These are phyloP conservation scores for Megaceryle torquata DNA, from an alignment of 2,113 vertebrate genomes.

Conservation along the genomic window DNA sequence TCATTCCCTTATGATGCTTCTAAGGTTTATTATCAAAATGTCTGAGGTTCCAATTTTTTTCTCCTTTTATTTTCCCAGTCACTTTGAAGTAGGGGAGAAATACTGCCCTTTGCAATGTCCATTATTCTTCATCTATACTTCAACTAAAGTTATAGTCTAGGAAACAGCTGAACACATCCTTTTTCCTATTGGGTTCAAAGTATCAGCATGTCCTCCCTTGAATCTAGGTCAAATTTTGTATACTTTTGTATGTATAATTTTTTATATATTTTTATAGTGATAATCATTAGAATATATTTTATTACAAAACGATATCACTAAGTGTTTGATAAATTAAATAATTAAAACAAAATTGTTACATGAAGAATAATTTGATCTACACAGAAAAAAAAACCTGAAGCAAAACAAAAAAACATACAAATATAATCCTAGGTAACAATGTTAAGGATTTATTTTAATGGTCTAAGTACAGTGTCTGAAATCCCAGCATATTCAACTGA, in stretches of 20 bases:
- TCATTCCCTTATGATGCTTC: neutral
- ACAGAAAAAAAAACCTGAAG: neutral
- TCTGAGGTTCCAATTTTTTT: neutral
- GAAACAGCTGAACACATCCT: constrained; percentile 14
- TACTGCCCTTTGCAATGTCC: neutral
- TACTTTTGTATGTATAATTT: neutral
- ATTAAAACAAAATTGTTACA: neutral
- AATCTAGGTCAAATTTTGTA: constrained; percentile 6
- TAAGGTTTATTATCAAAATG: neutral
- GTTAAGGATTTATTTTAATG: neutral
- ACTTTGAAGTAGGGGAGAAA: neutral
- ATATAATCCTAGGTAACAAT: neutral
- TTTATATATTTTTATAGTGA: neutral
- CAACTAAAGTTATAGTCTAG: neutral
- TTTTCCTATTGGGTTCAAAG: neutral
- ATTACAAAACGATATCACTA: neutral
- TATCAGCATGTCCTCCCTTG: neutral
- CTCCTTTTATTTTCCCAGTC: neutral
- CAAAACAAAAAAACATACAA: too few species aligned
- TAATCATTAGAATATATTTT: neutral
- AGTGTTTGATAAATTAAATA: neutral
- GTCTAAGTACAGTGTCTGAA: neutral
- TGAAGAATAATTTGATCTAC: neutral
- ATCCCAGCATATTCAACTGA: neutral
- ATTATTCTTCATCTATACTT: constrained; percentile 1